Evolutionary conservation across 2,888 invertebrate genomes (phyloP), one percentile per base, ranked within the genome.

Genomic region (Drosophila pegasa): DNA sequence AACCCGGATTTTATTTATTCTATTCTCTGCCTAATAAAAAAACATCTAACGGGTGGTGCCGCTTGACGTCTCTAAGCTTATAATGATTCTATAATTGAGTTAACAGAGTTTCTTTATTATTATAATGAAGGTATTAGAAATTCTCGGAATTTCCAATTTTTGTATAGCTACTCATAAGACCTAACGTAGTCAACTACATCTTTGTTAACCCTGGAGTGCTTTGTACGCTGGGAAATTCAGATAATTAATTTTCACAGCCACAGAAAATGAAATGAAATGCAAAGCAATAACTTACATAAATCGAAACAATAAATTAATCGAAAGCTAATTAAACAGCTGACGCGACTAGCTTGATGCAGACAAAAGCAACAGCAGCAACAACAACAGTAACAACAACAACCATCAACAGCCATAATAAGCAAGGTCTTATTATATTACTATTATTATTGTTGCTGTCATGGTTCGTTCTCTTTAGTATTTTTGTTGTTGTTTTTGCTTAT

Each of bases 251-350:
- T 7, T 14, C 8, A 12, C 14, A 16, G 18, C 16, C n/a, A 20
- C 12, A 33, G n/a, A 16, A 8, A 14, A 22, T n/a, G 25, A 33
- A 35, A 41, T 22, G 6, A 8, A n/a, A 48, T 31, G 1, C n/a
- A 5, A n/a, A 9, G 18, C 27, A 31, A 57, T 37, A 55, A n/a
- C 9, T 27, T 29, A 52, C 20, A 20, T 27, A 41, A 63, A 68
- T 56, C 68, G 45, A 58, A 60, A 40, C 40, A 68, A 71, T 73
- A 70, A 86, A 86, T 78, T 71, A 80, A 84, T 74, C 84, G 71
- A 72, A 80, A 84, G 79, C 71, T 76, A 88, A 88, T 84, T 84
- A 84, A 88, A 62, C 84, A 87, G 81, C 87, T 87, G 87, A 87
- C 84, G 73, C 51, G 59, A 66, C 64, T 9, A 65, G 37, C 55